Conservation (phyloP, 2,113 vertebrate species). For the Nanorana parkeri region DNA sequence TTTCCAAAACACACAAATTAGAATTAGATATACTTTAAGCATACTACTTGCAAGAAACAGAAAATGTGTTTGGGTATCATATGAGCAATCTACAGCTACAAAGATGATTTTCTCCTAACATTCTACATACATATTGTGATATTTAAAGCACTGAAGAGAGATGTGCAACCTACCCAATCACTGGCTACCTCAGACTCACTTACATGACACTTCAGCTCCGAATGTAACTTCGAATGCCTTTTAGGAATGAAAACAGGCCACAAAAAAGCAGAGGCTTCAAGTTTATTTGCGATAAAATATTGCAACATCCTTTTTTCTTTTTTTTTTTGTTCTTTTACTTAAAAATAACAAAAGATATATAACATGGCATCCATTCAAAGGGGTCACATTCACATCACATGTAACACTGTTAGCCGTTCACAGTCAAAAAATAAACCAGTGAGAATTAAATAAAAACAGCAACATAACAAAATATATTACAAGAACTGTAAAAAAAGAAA, state of each 20-base stretch:
- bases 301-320: slow-evolving; percentile 82
- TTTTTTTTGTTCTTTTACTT: slow-evolving; percentile 59
- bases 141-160: too few relatives aligned
- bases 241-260: neutral
- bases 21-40: too few relatives aligned
- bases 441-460: slow-evolving; percentile 92
- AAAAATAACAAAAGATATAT: slow-evolving; percentile 71
- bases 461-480: slow-evolving; percentile 88
- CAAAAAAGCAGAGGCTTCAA: slow-evolving; percentile 45
- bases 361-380: slow-evolving; percentile 46
- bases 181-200: too few relatives aligned
- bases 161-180: too few relatives aligned
- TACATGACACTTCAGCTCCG: too few relatives aligned
- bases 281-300: slow-evolving; percentile 77
- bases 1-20: too few relatives aligned
- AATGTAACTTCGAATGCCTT: too few relatives aligned
- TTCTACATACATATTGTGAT: too few relatives aligned
- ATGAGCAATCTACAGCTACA: too few relatives aligned
- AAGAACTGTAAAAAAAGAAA: slow-evolving; percentile 79
- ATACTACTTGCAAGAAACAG: too few relatives aligned
- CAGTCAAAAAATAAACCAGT: slow-evolving; percentile 91
- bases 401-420: slow-evolving; percentile 99
- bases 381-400: slow-evolving; percentile 95
- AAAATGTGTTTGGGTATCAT: too few relatives aligned
- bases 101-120: too few relatives aligned